Conservation (phyloP, 2,888 invertebrate genomes). For the Craniophora ligustri region DNA sequence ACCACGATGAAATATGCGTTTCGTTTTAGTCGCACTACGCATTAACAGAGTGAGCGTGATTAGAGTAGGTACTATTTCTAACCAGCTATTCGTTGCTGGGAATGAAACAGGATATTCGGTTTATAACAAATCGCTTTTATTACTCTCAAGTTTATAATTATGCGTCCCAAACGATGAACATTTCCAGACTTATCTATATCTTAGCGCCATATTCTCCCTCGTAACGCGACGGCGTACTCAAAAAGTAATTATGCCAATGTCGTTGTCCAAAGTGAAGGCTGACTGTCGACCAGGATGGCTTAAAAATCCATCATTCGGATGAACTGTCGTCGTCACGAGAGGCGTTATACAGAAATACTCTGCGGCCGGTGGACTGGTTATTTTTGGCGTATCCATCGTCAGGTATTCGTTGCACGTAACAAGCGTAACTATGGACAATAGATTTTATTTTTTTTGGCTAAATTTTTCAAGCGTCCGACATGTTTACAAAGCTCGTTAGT, state of each 20-base stretch:
- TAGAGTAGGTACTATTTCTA: slow-evolving; percentile 24
- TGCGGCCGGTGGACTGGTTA: slow-evolving; percentile 63
- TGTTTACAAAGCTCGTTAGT: slow-evolving; percentile 47
- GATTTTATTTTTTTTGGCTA: slow-evolving; percentile 51
- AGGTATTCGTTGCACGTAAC: slow-evolving; percentile 67
- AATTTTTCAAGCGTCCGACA: slow-evolving; percentile 51
- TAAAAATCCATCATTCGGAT: slow-evolving; percentile 37
- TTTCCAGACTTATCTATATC: slow-evolving; percentile 29
- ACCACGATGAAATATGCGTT: slow-evolving; percentile 52
- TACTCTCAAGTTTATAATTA: slow-evolving; percentile 46
- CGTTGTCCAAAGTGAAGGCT: slow-evolving; percentile 36
- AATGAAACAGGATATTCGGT: slow-evolving; percentile 37
- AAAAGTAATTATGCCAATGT: slow-evolving; percentile 30
- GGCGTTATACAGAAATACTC: slow-evolving; percentile 70
- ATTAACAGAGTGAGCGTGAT: slow-evolving; percentile 36
- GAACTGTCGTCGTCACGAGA: slow-evolving; percentile 30
- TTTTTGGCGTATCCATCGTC: slow-evolving; percentile 76
- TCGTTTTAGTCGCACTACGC: slow-evolving; percentile 47
- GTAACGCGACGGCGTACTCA: slow-evolving; percentile 18
- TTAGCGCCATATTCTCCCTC: slow-evolving; percentile 17
- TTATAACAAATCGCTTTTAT: slow-evolving; percentile 42
- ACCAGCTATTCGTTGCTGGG: slow-evolving; percentile 26
- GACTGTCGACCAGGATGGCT: slow-evolving; percentile 27
- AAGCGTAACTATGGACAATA: slow-evolving; percentile 60
- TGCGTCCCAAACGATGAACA: slow-evolving; percentile 35